Evolutionary conservation across 1,140 invertebrate species (phyloP).

Genomic region (Heliconius hermathena): DNA sequence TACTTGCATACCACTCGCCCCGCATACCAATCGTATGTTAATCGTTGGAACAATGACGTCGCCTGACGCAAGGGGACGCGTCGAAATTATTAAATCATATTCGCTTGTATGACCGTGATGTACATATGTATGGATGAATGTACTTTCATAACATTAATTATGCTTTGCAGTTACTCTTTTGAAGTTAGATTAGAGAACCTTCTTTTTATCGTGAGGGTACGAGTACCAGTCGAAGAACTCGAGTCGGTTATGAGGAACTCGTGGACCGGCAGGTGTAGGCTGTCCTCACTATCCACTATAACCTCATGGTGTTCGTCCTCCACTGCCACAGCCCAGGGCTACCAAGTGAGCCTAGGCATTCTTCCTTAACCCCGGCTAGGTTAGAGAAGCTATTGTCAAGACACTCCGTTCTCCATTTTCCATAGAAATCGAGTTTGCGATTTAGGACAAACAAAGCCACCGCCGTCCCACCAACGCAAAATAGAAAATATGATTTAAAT

Average conservation of each 20-base stretch:
- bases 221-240: no score
- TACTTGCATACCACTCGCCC: not conserved
- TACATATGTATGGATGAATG: not conserved
- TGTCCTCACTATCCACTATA: no score
- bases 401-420: not conserved
- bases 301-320: no score
- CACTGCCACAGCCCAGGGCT: no score
- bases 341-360: no score
- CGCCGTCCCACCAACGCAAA: no score
- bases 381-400: not conserved
- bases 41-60: not conserved
- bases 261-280: no score
- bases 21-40: not conserved
- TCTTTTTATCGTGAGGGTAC: no score
- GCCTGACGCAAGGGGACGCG: constrained; percentile 9
- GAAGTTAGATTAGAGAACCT: not conserved
- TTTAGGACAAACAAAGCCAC: no score
- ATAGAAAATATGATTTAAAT: no score
- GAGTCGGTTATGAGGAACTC: no score
- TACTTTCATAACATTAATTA: not conserved
- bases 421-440: no score
- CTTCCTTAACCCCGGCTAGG: not conserved
- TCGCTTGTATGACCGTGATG: not conserved
- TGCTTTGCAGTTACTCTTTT: not conserved
- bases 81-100: constrained; percentile 5